Conservation (phyloP, 1,140 invertebrate genomes). For the Zelostemma sp. region DNA sequence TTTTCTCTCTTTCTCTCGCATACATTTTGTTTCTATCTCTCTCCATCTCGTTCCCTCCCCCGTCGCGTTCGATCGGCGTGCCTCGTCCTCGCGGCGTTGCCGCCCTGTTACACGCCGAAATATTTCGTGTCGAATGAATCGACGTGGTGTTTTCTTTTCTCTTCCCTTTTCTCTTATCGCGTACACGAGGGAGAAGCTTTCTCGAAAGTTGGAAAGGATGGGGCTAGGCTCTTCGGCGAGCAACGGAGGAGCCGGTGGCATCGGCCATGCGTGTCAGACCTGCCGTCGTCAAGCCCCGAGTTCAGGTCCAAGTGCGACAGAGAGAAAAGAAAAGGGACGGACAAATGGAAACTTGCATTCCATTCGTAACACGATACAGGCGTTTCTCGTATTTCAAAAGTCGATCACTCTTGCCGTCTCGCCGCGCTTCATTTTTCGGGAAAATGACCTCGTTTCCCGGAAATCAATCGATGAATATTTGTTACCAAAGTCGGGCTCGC, state of each 20-base stretch:
- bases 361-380: no score
- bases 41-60: slow-evolving; percentile 7
- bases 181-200: not conserved
- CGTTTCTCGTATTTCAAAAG: no score
- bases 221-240: no score
- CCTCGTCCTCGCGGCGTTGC: not conserved
- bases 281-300: slow-evolving; percentile 50
- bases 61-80: slow-evolving; percentile 6
- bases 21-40: slow-evolving; percentile 3
- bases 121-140: not conserved
- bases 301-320: slow-evolving; percentile 17
- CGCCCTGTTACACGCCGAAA: slow-evolving; percentile 5
- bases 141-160: not conserved
- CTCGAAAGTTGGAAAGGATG: no score
- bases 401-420: no score
- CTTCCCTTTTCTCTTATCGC: no score
- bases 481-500: no score
- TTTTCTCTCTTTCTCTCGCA: slow-evolving; percentile 20
- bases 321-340: slow-evolving; percentile 19
- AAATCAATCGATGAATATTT: no score
- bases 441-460: no score
- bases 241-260: slow-evolving; percentile 8
- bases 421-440: no score
- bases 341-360: slow-evolving; percentile 1
- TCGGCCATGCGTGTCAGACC: slow-evolving; percentile 54